A percentile compares a stretch with the other conserved stretches of the same genome.
Evolutionary conservation across 2,888 invertebrate species (phyloP).

Genomic region (Athrips mouffetella): DNA sequence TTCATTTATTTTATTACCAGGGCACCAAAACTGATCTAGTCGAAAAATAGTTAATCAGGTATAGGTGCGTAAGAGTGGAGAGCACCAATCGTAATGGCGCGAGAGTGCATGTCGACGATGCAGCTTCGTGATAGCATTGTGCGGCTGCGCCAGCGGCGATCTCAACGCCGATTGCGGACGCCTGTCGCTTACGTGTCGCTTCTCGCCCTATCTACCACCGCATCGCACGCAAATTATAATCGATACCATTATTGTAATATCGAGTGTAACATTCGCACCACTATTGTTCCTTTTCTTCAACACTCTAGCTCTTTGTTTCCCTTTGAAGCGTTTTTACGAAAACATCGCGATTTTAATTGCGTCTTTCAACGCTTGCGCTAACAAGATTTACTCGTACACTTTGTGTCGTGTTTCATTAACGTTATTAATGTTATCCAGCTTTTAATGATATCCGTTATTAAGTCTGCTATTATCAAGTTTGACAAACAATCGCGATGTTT

Average conservation of each 20-base stretch:
- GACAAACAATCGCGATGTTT: slow-evolving; percentile 37
- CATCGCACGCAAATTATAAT: slow-evolving; percentile 79
- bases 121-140: slow-evolving; percentile 74
- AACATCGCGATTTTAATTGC: slow-evolving; percentile 21
- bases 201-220: slow-evolving; percentile 63
- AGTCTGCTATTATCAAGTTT: slow-evolving; percentile 24
- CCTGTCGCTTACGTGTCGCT: slow-evolving; percentile 75
- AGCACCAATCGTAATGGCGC: slow-evolving; percentile 70
- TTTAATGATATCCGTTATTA: slow-evolving; percentile 42
- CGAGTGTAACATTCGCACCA: slow-evolving; percentile 66
- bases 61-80: slow-evolving; percentile 55
- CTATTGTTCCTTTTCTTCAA: slow-evolving; percentile 66
- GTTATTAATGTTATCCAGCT: slow-evolving; percentile 12
- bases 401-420: slow-evolving; percentile 8
- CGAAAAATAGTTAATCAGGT: slow-evolving; percentile 61
- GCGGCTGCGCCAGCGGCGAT: slow-evolving; percentile 61
- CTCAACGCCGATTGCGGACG: slow-evolving; percentile 66
- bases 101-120: slow-evolving; percentile 70
- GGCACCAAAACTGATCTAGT: slow-evolving; percentile 25
- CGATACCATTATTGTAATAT: slow-evolving; percentile 79
- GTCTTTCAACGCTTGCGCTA: slow-evolving; percentile 18
- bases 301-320: slow-evolving; percentile 45
- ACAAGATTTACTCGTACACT: slow-evolving; percentile 12
- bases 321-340: slow-evolving; percentile 32
- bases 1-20: too few relatives aligned